Evolutionary conservation across 2,113 vertebrate genomes (phyloP).

Genomic region (Caretta caretta): DNA sequence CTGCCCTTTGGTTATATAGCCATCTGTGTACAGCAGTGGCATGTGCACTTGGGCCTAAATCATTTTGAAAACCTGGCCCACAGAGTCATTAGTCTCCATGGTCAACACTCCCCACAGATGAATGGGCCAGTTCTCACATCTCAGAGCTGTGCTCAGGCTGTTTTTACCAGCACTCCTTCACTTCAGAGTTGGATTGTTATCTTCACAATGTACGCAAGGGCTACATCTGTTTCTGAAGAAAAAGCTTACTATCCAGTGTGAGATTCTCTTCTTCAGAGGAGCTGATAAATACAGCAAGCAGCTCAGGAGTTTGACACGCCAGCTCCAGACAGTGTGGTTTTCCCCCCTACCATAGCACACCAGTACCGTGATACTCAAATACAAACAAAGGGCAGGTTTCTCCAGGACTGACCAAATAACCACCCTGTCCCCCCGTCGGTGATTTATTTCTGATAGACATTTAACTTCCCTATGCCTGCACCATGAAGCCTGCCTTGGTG

Average conservation of each 20-base stretch:
- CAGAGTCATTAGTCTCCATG: no score
- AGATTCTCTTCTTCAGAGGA: neutral
- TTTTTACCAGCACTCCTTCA: neutral
- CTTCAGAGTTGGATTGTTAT: neutral
- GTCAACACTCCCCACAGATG: no score
- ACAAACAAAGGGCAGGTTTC: neutral
- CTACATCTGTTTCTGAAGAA: neutral
- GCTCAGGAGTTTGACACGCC: neutral
- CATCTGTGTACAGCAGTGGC: no score
- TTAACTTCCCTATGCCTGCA: neutral
- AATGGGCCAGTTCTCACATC: neutral
- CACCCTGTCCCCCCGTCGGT: no score
- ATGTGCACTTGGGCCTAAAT: no score
- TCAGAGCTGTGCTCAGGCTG: neutral
- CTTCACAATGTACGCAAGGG: neutral
- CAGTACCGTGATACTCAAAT: neutral
- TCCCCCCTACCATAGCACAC: neutral
- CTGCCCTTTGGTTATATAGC: no score
- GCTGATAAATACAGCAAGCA: neutral
- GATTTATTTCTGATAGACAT: neutral
- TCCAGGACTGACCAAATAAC: neutral
- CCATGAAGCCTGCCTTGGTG: neutral
- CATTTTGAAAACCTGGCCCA: no score
- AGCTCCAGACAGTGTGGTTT: neutral
- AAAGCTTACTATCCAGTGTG: neutral